Evolutionary conservation across 2,797 vertebrate species (phyloP).

Genomic region (Phalanger gymnotis): DNA sequence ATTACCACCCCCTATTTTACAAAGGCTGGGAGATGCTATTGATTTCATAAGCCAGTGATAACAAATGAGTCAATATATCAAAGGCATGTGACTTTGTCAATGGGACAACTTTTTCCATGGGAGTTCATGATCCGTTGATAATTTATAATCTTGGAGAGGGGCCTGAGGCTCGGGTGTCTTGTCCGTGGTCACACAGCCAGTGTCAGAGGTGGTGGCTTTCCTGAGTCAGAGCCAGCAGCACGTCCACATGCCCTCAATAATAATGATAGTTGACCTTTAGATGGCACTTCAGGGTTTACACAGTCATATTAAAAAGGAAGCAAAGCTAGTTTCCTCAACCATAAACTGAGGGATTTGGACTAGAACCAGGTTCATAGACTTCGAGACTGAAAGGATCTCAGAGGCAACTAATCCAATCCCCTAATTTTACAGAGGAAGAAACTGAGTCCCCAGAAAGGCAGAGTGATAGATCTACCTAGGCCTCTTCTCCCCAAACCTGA

Average conservation of each 20-base stretch:
- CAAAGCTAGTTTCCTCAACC: not conserved
- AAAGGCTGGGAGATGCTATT: not conserved
- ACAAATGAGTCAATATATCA: not conserved
- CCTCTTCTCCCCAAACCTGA: not conserved
- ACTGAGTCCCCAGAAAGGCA: not conserved
- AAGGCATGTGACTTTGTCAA: not conserved
- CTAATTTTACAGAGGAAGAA: not conserved
- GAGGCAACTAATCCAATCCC: not conserved
- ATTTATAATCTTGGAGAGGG: not conserved
- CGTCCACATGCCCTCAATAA: not conserved
- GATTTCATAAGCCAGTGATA: not conserved
- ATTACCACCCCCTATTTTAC: not conserved
- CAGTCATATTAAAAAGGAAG: not conserved
- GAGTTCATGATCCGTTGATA: not conserved
- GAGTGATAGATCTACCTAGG: not conserved
- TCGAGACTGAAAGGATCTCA: not conserved
- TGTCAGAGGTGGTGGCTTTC: not conserved
- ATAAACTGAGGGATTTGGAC: not conserved
- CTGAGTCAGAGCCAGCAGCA: not conserved
- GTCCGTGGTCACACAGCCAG: not conserved
- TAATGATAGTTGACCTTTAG: not conserved
- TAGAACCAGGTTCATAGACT: not conserved
- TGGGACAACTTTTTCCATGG: not conserved
- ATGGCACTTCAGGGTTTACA: not conserved
- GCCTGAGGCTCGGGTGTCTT: not conserved